Conservation (phyloP, 2,113 vertebrate genomes). For the Ageneiosus marmoratus region DNA sequence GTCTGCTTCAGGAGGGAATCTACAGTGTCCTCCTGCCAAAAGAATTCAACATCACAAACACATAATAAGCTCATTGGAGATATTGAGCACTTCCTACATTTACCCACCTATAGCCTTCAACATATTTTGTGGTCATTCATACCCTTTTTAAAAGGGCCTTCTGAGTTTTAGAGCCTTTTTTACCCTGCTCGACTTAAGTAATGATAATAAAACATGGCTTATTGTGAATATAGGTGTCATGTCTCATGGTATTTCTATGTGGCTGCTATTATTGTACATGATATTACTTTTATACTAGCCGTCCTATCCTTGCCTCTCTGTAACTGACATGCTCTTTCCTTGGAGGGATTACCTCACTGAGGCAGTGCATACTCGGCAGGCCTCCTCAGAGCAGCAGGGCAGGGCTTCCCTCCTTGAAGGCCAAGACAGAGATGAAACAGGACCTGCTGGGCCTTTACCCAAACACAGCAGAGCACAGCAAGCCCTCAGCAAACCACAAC, state of each 20-base stretch:
- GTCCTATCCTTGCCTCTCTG: neutral
- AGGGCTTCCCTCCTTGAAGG: conserved; percentile 43
- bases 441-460: conserved; percentile 32
- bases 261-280: conserved; percentile 7
- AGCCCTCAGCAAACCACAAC: conserved; percentile 29
- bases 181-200: neutral
- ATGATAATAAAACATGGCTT: conserved; percentile 16
- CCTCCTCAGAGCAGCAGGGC: conserved; percentile 25
- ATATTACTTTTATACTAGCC: conserved; percentile 30
- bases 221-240: neutral
- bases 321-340: conserved; percentile 31
- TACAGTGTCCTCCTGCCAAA: conserved; percentile 50
- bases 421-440: conserved; percentile 39
- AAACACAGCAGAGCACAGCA: conserved; percentile 44
- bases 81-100: conserved; percentile 40
- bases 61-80: conserved; percentile 64
- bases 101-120: conserved; percentile 49
- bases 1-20: conserved; percentile 48
- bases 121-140: conserved; percentile 20
- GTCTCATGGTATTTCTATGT: neutral
- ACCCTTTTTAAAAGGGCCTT: neutral
- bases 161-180: neutral
- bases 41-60: conserved; percentile 57
- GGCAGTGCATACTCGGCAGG: conserved; percentile 20
- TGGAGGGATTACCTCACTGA: conserved; percentile 38